phyloP scores from a whole-genome alignment of 2,797 vertebrate genomes.

The Xenentodon cancila region DNA sequence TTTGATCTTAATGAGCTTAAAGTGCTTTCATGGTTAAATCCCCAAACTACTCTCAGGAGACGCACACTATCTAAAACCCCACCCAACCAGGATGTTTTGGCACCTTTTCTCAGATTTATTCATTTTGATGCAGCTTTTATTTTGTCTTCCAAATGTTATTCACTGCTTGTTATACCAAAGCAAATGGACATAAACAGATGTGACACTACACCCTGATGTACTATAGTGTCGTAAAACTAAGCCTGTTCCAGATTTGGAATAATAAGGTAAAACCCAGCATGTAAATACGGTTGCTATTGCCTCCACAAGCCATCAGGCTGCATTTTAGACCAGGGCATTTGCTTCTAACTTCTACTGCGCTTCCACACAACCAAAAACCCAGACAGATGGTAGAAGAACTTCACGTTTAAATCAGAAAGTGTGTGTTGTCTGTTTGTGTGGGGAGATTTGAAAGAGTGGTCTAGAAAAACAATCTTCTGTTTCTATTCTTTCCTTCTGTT shows the following conservation, averaged over 20 bases:
- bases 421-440: conserved; percentile 21
- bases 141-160: conserved; percentile 16
- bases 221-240: conserved; percentile 20
- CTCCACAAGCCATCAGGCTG: conserved; percentile 30
- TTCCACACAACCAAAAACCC: conserved; percentile 3
- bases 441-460: conserved; percentile 4
- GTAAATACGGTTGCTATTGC: conserved; percentile 36
- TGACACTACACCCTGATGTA: conserved; percentile 23
- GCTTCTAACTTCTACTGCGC: conserved; percentile 43
- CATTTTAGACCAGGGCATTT: conserved; percentile 20
- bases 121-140: background rate
- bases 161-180: conserved; percentile 49
- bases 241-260: conserved; percentile 26
- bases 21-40: conserved; percentile 39
- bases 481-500: conserved; percentile 10
- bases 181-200: conserved; percentile 51
- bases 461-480: conserved; percentile 1
- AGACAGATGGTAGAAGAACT: conserved; percentile 47
- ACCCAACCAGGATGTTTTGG: background rate
- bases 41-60: conserved; percentile 25
- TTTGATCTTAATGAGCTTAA: conserved; percentile 48
- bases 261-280: conserved; percentile 52
- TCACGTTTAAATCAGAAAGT: conserved; percentile 24
- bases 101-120: conserved; percentile 1
- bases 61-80: background rate